Percentiles rank a stretch among this genome's conserved stretches.
Evolutionary conservation across 1,140 invertebrate genomes (phyloP).

Genomic region (Ceratitis capitata): DNA sequence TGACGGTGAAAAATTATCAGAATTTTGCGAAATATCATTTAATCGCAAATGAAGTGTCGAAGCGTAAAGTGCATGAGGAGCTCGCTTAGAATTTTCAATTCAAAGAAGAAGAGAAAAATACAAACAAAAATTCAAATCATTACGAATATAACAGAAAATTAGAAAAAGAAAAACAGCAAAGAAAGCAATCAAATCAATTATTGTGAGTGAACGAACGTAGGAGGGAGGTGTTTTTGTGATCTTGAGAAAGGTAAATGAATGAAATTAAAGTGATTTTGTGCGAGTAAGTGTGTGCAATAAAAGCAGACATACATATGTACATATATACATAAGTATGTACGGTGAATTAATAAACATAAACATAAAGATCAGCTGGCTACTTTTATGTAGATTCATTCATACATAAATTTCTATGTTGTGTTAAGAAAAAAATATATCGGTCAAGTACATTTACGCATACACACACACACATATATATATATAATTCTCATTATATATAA

Average conservation of each 20-base stretch:
- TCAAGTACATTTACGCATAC: background rate
- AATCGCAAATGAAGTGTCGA: background rate
- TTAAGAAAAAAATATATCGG: background rate
- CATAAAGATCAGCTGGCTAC: background rate
- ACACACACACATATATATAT: too few species aligned
- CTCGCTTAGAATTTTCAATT: too few species aligned
- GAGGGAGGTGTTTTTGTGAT: background rate
- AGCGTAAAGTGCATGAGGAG: background rate
- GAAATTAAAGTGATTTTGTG: background rate
- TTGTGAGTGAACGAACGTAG: background rate
- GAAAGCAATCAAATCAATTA: background rate
- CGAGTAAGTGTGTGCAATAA: background rate
- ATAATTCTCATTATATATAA: too few species aligned
- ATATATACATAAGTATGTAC: too few species aligned
- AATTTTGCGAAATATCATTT: background rate
- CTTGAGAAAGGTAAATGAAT: constrained; percentile 16
- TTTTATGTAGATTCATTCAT: background rate
- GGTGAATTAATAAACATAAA: background rate
- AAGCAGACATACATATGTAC: too few species aligned
- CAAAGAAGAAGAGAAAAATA: background rate
- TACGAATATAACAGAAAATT: background rate
- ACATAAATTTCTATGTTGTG: background rate
- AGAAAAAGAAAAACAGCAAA: background rate
- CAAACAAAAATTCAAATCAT: background rate
- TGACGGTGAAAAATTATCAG: background rate